These are phyloP conservation scores for Camponotus floridanus DNA, from an alignment of 1,140 invertebrate genomes.

Conservation along the genomic window DNA sequence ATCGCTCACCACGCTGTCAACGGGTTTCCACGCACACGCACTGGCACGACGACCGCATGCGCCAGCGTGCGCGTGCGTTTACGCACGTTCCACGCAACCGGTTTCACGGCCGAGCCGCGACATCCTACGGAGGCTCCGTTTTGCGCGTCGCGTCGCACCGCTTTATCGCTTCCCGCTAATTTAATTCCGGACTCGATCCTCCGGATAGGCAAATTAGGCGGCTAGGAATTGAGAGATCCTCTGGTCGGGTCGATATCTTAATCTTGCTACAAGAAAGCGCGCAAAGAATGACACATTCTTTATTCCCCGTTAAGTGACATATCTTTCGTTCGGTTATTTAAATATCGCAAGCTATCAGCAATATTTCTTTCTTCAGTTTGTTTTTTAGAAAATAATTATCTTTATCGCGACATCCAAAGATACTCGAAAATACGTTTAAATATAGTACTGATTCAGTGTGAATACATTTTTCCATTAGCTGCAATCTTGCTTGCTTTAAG, in stretches of 20 bases:
- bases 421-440: conserved; percentile 23
- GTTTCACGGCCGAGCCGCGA: conserved; percentile 62
- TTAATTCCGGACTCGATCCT: conserved; percentile 32
- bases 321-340: conserved; percentile 20
- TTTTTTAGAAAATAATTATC: not conserved
- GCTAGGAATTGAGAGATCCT: conserved; percentile 33
- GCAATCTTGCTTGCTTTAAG: not conserved
- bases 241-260: conserved; percentile 3
- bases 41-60: conserved; percentile 16
- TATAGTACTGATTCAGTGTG: conserved; percentile 33
- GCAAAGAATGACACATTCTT: not conserved
- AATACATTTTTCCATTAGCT: conserved; percentile 9
- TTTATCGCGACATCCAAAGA: not conserved
- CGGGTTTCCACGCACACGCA: conserved; percentile 58
- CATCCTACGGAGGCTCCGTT: not conserved
- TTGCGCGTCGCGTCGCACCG: conserved; percentile 4
- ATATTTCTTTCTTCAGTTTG: not conserved
- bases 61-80: conserved; percentile 41
- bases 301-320: not conserved
- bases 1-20: conserved; percentile 76
- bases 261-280: not conserved
- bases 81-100: conserved; percentile 64
- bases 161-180: conserved; percentile 51
- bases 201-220: conserved; percentile 55
- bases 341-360: not conserved